These are phyloP conservation scores for Aproaerema taeniolella DNA, from an alignment of 2,888 invertebrate genomes.

Conservation along the genomic window DNA sequence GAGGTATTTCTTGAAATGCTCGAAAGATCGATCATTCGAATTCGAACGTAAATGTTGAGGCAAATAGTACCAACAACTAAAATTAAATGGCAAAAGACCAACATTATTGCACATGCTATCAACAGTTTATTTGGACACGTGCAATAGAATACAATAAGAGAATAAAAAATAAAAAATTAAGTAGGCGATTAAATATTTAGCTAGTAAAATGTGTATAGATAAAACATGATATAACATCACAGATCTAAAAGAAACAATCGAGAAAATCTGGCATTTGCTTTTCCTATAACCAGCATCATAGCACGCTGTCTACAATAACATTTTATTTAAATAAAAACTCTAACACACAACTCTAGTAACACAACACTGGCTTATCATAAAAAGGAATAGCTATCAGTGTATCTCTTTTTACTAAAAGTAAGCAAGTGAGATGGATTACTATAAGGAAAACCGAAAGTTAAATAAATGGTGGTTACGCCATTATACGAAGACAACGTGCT, in stretches of 20 bases:
- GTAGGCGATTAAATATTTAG: neutral
- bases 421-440: no score
- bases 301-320: no score
- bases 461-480: no score
- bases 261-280: neutral
- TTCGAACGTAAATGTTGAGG: neutral
- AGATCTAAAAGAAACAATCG: constrained; percentile 22
- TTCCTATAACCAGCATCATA: no score
- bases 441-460: no score
- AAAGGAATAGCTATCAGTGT: no score
- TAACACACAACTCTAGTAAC: no score
- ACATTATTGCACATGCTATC: neutral
- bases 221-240: constrained; percentile 28
- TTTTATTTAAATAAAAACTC: no score
- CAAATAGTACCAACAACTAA: neutral
- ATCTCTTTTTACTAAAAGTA: no score
- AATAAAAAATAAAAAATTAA: constrained; percentile 2
- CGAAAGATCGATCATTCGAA: neutral
- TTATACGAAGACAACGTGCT: no score
- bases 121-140: neutral
- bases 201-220: neutral
- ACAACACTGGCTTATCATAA: no score
- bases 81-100: neutral
- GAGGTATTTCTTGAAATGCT: neutral
- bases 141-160: no score